phyloP scores from a whole-genome alignment of 2,888 invertebrate genomes.

The Ormyrus pomaceus region DNA sequence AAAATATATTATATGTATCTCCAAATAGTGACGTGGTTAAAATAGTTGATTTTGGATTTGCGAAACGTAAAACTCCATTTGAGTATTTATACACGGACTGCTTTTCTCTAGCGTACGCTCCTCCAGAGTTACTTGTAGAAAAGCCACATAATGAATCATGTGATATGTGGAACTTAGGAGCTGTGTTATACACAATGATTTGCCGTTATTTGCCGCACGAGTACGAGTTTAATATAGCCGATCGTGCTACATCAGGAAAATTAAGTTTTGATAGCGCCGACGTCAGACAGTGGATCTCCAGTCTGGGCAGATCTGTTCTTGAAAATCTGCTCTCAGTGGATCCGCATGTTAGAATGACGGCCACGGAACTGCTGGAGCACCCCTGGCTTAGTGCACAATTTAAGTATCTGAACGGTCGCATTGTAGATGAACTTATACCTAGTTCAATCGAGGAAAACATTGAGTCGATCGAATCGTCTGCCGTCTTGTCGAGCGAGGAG shows the following conservation, averaged over 20 bases:
- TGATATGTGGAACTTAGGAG: slow-evolving; percentile 97
- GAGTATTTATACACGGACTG: slow-evolving; percentile 88
- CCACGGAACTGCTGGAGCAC: slow-evolving; percentile 82
- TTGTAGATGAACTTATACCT: too few relatives aligned
- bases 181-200: slow-evolving; percentile 91
- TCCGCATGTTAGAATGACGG: slow-evolving; percentile 83
- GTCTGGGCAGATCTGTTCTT: slow-evolving; percentile 86
- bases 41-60: slow-evolving; percentile 98
- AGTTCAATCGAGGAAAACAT: too few relatives aligned
- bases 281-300: slow-evolving; percentile 84
- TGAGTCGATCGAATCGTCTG: too few relatives aligned
- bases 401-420: too few relatives aligned
- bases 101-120: slow-evolving; percentile 95
- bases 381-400: slow-evolving; percentile 77
- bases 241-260: slow-evolving; percentile 86
- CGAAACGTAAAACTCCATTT: slow-evolving; percentile 83
- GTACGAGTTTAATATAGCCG: slow-evolving; percentile 84
- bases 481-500: too few relatives aligned
- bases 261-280: slow-evolving; percentile 85
- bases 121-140: slow-evolving; percentile 91
- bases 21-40: slow-evolving; percentile 78
- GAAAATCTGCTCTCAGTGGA: slow-evolving; percentile 87
- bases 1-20: slow-evolving; percentile 75
- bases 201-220: slow-evolving; percentile 91
- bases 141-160: slow-evolving; percentile 93